These are phyloP conservation scores for Brachionus rotundiformis DNA, from an alignment of 1,140 invertebrate genomes.

Conservation along the genomic window DNA sequence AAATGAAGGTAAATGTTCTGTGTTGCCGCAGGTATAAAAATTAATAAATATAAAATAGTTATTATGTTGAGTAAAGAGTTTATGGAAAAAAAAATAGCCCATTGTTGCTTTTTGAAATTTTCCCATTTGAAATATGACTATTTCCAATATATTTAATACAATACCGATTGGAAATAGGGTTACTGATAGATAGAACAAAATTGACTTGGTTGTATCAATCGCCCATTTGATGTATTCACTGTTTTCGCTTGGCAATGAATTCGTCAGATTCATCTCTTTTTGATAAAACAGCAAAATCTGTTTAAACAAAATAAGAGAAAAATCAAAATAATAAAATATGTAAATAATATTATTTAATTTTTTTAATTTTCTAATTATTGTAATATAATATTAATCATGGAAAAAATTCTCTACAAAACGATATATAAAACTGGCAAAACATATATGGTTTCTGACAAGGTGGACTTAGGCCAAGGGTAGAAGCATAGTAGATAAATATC, in stretches of 20 bases:
- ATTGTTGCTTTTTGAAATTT: conserved; percentile 8
- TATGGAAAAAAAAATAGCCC: conserved; percentile 2
- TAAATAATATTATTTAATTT: too few species aligned
- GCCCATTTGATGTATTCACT: conserved; percentile 7
- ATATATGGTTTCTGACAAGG: too few species aligned
- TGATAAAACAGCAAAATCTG: too few species aligned
- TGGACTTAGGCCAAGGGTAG: too few species aligned
- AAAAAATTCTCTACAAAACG: too few species aligned
- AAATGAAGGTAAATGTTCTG: background rate
- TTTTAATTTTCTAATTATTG: too few species aligned
- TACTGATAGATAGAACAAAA: background rate
- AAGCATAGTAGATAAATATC: too few species aligned
- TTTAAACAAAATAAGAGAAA: too few species aligned
- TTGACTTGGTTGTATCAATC: background rate
- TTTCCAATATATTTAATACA: background rate
- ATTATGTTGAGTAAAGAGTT: background rate
- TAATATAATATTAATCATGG: too few species aligned
- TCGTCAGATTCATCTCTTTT: too few species aligned
- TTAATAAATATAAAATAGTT: background rate
- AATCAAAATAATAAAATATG: too few species aligned
- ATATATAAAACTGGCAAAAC: too few species aligned
- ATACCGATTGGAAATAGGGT: background rate
- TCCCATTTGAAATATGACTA: background rate
- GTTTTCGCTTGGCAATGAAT: background rate
- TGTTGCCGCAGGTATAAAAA: background rate